Base-by-base conservation (phyloP, 2,797 vertebrate genomes). In the Anisognathus igniventris region DNA sequence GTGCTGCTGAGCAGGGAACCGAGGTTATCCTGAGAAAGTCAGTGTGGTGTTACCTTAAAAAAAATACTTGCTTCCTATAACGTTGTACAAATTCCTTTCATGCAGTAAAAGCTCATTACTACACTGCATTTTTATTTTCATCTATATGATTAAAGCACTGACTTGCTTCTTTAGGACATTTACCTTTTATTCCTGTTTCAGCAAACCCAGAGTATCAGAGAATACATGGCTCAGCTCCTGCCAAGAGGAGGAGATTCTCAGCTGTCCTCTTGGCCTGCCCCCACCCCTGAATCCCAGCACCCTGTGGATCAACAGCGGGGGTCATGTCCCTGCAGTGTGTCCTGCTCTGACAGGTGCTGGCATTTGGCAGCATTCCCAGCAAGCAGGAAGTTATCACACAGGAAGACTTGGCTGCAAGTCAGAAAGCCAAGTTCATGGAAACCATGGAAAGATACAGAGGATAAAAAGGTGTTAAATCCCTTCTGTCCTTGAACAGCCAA, bases 281-380 rank as follows among this genome's bases (percentile, higher is more conserved):
- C 24, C 12, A 48, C 3, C 74, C 56, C 71, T 53, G 58, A 93
- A 91, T 92, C 71, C 56, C 81, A 92, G 23, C 68, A 56, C 7
- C 37, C 64, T 18, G 7, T 40, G 67, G 51, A 70, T 76, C 71
- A 62, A 48, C 84, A 91, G 51, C 0, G 0, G 53, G 56, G 78
- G 56, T 24, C 56, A 9, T 0, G 4, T 47, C 42, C 12, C 0
- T 66, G 70, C 40, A 35, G 60, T 66, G 87, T 79, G 74, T 82
- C 71, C 81, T 91, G 75, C 84, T 85, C 88, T 89, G 93, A 79
- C 86, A 82, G 84, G 72, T 67, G 60, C 74, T 77, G 81, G 67
- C 8, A 0, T 45, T 48, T 79, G 84, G 92, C 86, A 64, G 78
- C 75, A 53, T 47, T 89, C 89, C 87, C 78, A 67, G 81, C 56